A percentile compares a stretch with the other conserved stretches of the same genome.
Evolutionary conservation across 1,140 invertebrate genomes (phyloP).

Genomic region (Lordiphosa mommai): DNA sequence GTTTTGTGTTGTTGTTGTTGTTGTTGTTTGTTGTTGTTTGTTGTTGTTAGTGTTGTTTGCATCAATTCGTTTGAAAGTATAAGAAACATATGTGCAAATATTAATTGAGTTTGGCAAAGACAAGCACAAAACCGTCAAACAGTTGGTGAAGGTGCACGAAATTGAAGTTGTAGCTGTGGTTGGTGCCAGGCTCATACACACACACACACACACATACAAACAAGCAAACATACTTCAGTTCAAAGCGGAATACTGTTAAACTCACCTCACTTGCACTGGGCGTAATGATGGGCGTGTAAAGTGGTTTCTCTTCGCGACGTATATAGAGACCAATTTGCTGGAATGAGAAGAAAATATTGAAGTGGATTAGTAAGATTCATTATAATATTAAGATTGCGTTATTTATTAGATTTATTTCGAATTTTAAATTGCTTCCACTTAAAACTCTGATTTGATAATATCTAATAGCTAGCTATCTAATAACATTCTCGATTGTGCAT

Average conservation of each 20-base stretch:
- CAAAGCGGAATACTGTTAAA: neutral
- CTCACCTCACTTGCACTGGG: constrained; percentile 71
- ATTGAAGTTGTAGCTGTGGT: neutral
- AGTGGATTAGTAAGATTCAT: neutral
- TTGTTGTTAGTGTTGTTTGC: constrained; percentile 36
- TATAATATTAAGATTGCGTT: neutral
- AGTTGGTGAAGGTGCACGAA: neutral
- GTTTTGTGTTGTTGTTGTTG: constrained; percentile 42
- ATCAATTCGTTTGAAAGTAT: constrained; percentile 66
- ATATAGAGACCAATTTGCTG: constrained; percentile 73
- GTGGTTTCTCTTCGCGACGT: constrained; percentile 62
- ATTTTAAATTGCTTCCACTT: too few species aligned
- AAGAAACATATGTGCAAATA: constrained; percentile 74
- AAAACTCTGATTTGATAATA: too few species aligned
- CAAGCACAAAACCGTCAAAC: constrained; percentile 22
- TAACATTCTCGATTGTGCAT: too few species aligned
- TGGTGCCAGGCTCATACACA: neutral
- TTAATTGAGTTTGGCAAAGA: constrained; percentile 63
- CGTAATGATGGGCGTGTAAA: constrained; percentile 63
- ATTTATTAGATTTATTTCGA: too few species aligned
- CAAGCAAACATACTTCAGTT: neutral
- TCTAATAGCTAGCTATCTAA: too few species aligned
- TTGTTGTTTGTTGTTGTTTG: constrained; percentile 25
- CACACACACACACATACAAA: constrained; percentile 4
- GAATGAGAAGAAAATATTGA: neutral